Evolutionary conservation across 2,113 vertebrate genomes (phyloP).

Genomic region (Dunckerocampus dactyliophorus): DNA sequence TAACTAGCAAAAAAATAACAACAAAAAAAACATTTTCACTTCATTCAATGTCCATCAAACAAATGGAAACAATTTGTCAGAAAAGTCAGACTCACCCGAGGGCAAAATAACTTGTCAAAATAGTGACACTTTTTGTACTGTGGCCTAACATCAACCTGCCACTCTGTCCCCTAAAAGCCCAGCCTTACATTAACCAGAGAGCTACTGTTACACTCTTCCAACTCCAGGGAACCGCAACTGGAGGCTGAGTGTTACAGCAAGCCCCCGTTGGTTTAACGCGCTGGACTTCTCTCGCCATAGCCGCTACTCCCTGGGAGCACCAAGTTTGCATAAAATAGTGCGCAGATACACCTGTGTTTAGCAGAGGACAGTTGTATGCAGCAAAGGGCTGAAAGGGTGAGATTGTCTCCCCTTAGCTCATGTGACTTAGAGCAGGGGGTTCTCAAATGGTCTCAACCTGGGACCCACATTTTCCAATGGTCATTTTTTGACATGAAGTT

Average conservation of each 20-base stretch:
- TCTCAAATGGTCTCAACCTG: too few relatives aligned
- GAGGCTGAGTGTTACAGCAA: slow-evolving; percentile 47
- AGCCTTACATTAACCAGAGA: slow-evolving; percentile 63
- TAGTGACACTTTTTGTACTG: slow-evolving; percentile 7
- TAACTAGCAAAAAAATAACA: slow-evolving; percentile 4
- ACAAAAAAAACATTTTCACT: neutral
- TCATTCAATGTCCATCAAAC: neutral
- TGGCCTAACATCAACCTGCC: slow-evolving; percentile 26
- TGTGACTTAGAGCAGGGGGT: slow-evolving; percentile 20
- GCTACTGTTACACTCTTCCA: slow-evolving; percentile 50
- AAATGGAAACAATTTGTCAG: neutral
- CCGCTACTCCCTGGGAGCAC: slow-evolving; percentile 46
- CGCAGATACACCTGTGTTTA: slow-evolving; percentile 23
- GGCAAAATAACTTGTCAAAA: slow-evolving; percentile 31
- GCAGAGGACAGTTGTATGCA: slow-evolving; percentile 32
- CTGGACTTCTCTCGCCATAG: slow-evolving; percentile 39
- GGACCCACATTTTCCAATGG: too few relatives aligned
- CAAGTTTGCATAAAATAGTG: slow-evolving; percentile 63
- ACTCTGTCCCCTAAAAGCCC: slow-evolving; percentile 54
- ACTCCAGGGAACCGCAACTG: slow-evolving; percentile 36
- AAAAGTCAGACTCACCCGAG: slow-evolving; percentile 15
- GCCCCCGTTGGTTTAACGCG: slow-evolving; percentile 59
- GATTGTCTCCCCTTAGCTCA: slow-evolving; percentile 28
- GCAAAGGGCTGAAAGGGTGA: slow-evolving; percentile 21
- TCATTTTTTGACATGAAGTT: too few relatives aligned